These are phyloP conservation scores for Tupaia chinensis DNA, from an alignment of 2,113 vertebrate species.

Conservation along the genomic window DNA sequence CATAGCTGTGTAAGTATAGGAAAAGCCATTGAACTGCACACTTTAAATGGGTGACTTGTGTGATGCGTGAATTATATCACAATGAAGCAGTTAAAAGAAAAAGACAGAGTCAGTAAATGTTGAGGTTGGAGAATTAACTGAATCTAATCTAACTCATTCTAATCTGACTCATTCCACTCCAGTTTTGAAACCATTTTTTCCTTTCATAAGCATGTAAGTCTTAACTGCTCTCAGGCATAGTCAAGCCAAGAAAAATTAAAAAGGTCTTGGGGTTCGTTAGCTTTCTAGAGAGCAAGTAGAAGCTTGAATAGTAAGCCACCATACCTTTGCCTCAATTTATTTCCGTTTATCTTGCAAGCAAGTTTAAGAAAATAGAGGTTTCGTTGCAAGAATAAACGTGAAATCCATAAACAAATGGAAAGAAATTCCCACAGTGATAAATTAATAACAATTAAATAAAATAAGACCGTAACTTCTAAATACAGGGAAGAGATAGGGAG, in stretches of 20 bases:
- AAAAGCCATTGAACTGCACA: not conserved
- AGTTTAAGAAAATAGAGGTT: constrained; percentile 50
- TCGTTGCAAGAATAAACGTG: not conserved
- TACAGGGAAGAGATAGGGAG: not conserved
- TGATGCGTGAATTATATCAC: not conserved
- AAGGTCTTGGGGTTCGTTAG: constrained; percentile 8
- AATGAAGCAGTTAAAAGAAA: not conserved
- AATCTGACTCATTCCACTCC: constrained; percentile 50
- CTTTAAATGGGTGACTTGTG: not conserved
- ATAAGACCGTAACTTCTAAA: not conserved
- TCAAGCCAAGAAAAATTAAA: constrained; percentile 52
- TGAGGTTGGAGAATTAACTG: constrained; percentile 13
- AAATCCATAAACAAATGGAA: constrained; percentile 9
- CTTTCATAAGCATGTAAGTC: not conserved
- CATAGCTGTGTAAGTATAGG: not conserved
- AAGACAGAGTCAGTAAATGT: not conserved
- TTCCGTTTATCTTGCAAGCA: constrained; percentile 40
- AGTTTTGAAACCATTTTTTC: constrained; percentile 23
- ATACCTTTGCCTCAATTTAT: not conserved
- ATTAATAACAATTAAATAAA: not conserved
- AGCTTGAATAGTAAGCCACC: constrained; percentile 44
- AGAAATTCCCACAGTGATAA: not conserved
- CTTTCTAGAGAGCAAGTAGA: constrained; percentile 30
- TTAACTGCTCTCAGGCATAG: constrained; percentile 11
- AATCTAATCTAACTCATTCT: constrained; percentile 7